Evolutionary conservation across 2,888 invertebrate genomes (phyloP).

Genomic region (Tetragonisca angustula): DNA sequence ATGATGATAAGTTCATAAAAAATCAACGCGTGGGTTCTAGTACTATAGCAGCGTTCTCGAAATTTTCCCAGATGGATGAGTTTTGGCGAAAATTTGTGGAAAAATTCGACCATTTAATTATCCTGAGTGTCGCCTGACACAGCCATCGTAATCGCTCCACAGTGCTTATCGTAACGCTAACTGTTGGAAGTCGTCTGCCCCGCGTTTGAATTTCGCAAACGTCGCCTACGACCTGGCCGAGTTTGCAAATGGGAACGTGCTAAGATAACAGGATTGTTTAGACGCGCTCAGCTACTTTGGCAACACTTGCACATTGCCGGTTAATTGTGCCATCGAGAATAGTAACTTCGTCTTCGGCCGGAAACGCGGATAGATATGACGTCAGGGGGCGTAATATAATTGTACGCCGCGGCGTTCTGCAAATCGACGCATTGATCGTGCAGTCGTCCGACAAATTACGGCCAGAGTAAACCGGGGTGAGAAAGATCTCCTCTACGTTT

Average conservation of each 20-base stretch:
- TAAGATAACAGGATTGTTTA: slow-evolving; percentile 68
- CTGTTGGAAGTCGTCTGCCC: slow-evolving; percentile 38
- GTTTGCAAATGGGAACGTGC: slow-evolving; percentile 60
- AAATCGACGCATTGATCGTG: slow-evolving; percentile 46
- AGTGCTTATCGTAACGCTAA: slow-evolving; percentile 60
- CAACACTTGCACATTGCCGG: slow-evolving; percentile 64
- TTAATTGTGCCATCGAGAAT: slow-evolving; percentile 66
- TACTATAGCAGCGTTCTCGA: neutral
- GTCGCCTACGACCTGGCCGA: slow-evolving; percentile 65
- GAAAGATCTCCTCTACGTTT: neutral
- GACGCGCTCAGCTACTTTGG: slow-evolving; percentile 59
- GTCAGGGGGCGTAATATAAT: slow-evolving; percentile 42
- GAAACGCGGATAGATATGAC: slow-evolving; percentile 60
- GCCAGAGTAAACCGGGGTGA: neutral
- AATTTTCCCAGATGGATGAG: neutral
- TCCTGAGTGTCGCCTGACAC: neutral
- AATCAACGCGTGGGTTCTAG: no score
- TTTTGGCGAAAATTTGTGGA: neutral
- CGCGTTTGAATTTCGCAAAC: slow-evolving; percentile 59
- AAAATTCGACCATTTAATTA: neutral
- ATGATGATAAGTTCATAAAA: no score
- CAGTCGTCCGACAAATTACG: slow-evolving; percentile 46
- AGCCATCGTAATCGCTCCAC: slow-evolving; percentile 51
- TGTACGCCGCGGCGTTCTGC: slow-evolving; percentile 29
- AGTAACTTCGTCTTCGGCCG: slow-evolving; percentile 60